Conservation (phyloP, 2,113 vertebrate species). For the Ailuropoda melanoleuca region DNA sequence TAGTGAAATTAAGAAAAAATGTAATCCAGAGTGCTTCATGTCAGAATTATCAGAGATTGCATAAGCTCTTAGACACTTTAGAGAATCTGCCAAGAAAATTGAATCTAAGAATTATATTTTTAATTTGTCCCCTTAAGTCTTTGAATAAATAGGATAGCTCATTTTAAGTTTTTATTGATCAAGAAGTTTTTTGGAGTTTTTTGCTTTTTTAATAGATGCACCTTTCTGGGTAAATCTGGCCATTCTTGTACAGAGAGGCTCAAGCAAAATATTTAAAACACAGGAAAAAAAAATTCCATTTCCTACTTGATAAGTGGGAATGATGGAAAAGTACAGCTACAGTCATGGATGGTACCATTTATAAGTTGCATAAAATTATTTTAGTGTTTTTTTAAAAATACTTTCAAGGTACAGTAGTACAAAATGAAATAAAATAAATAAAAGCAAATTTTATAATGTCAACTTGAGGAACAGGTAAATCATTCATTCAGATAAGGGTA, state of each 20-base stretch:
- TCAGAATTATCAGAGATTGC: background rate
- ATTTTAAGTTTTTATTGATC: background rate
- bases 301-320: background rate
- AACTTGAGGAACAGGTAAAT: conserved; percentile 1
- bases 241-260: background rate
- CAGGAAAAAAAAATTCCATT: background rate
- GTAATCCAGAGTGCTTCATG: background rate
- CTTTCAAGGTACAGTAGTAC: background rate
- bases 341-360: background rate
- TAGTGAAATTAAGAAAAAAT: background rate
- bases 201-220: background rate
- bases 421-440: background rate
- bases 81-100: background rate
- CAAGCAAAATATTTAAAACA: background rate
- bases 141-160: background rate
- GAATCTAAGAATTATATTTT: background rate
- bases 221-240: background rate
- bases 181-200: background rate
- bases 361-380: background rate
- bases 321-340: background rate
- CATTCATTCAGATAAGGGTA: background rate
- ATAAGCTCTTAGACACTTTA: background rate
- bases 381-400: background rate
- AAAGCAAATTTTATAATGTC: background rate
- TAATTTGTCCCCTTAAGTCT: background rate